A percentile compares a stretch with the other conserved stretches of the same genome.
Evolutionary conservation across 1,140 invertebrate genomes (phyloP).

Genomic region (Pemphigus obesinymphae): DNA sequence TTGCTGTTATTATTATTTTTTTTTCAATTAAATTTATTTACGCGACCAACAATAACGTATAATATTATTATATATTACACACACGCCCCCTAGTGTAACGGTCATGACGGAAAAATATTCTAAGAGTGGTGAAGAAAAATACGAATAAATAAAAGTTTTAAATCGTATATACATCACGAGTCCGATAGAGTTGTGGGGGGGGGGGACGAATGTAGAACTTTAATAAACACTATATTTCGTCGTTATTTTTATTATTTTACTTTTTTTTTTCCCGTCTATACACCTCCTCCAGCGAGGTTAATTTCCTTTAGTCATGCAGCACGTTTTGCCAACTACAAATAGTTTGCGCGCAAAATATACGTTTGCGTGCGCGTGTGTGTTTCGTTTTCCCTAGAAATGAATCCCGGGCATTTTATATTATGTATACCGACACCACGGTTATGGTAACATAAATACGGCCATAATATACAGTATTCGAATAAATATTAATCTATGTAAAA

Average conservation of each 20-base stretch:
- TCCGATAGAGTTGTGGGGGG: not conserved
- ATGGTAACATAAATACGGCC: too few species aligned
- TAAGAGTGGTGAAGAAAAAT: not conserved
- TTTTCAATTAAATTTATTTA: not conserved
- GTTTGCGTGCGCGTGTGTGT: not conserved
- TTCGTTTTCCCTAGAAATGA: not conserved
- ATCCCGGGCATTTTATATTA: not conserved
- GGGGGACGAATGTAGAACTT: not conserved
- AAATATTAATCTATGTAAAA: too few species aligned
- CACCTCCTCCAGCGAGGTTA: not conserved
- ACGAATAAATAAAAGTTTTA: not conserved
- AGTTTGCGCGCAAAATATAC: not conserved
- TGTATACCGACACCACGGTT: too few species aligned
- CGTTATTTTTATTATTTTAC: not conserved
- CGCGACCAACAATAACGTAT: not conserved
- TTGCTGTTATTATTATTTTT: not conserved
- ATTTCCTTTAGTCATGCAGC: not conserved
- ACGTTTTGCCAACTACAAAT: not conserved
- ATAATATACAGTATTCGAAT: too few species aligned
- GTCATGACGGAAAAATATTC: not conserved
- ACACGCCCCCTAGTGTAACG: not conserved
- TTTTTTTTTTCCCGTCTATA: not conserved
- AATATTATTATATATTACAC: not conserved
- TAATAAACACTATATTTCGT: not conserved
- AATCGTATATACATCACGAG: not conserved